Percentiles rank a stretch among this genome's conserved stretches.
Evolutionary conservation across 2,888 invertebrate genomes (phyloP).

Genomic region (Therioaphis trifolii): DNA sequence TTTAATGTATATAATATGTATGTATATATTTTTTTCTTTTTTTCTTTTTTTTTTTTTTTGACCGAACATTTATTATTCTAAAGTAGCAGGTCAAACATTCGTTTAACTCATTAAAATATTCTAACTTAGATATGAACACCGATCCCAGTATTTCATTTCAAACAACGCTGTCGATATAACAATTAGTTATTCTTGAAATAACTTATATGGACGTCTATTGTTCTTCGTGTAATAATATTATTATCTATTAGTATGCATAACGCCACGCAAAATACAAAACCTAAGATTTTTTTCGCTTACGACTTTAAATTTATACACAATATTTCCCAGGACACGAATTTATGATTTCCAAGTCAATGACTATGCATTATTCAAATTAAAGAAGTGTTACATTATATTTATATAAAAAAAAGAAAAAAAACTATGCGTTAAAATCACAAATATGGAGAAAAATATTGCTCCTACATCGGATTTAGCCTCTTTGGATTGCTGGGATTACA

Average conservation of each 20-base stretch:
- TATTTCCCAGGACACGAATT: constrained; percentile 23
- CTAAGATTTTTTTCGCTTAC: constrained; percentile 1
- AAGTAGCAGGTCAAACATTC: constrained; percentile 32
- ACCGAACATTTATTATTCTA: background rate
- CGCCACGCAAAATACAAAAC: background rate
- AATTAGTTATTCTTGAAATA: constrained; percentile 36
- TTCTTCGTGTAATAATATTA: constrained; percentile 22
- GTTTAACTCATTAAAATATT: constrained; percentile 8
- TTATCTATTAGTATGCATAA: constrained; percentile 34
- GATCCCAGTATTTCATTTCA: background rate
- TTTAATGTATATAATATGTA: constrained; percentile 6
- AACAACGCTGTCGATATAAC: background rate
- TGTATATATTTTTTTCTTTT: background rate
- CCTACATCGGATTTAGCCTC: constrained; percentile 68
- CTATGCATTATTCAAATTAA: background rate
- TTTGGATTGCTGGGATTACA: constrained; percentile 86
- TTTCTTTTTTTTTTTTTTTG: too few relatives aligned
- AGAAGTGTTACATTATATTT: background rate
- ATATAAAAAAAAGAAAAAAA: background rate
- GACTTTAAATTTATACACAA: background rate
- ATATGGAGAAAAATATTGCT: constrained; percentile 35
- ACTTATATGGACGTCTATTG: constrained; percentile 27
- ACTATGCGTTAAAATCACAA: constrained; percentile 35
- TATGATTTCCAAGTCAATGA: background rate
- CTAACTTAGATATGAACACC: background rate